Conservation (phyloP, 2,888 invertebrate species). For the Rhaphigaster nebulosa region DNA sequence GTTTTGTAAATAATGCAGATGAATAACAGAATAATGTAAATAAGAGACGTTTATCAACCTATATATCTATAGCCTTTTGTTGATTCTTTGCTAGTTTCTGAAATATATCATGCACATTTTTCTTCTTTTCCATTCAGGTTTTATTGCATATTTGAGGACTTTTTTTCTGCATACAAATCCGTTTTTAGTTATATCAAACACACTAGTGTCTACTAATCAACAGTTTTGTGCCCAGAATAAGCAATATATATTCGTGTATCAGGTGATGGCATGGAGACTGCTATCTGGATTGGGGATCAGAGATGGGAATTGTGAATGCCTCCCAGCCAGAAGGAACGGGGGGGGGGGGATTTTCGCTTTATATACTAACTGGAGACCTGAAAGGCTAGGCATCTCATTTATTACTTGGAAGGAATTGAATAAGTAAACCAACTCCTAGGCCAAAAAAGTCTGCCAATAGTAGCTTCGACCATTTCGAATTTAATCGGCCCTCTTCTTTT, state of each 20-base stretch:
- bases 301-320: not conserved
- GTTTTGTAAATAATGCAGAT: no score
- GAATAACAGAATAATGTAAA: no score
- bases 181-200: no score
- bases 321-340: not conserved
- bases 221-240: not conserved
- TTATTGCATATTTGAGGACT: no score
- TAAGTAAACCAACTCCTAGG: not conserved
- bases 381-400: not conserved
- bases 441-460: not conserved
- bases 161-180: no score
- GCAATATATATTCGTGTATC: not conserved
- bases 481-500: not conserved
- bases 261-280: not conserved
- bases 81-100: no score
- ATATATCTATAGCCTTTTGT: no score
- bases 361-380: not conserved
- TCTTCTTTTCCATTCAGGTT: no score
- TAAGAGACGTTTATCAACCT: no score
- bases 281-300: not conserved
- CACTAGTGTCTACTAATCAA: no score
- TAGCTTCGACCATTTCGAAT: not conserved
- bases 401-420: not conserved
- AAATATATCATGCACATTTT: no score
- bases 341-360: not conserved